Base-by-base conservation (phyloP, 2,797 vertebrate species). In the Mergus octosetaceus region DNA sequence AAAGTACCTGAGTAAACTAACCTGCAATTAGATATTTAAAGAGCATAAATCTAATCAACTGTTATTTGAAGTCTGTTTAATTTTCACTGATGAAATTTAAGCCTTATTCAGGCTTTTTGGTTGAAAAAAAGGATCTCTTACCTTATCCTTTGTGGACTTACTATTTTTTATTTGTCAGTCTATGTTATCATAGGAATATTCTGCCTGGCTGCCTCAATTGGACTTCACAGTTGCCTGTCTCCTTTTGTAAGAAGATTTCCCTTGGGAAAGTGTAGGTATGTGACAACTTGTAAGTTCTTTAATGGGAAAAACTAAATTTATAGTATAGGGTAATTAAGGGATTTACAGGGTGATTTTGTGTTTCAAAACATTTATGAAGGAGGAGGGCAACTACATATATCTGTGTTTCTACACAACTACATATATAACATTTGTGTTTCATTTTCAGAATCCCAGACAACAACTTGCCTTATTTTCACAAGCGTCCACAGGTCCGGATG, bases 141-240 rank as follows among this genome's bases (percentile, higher is more conserved):
- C 34, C 5, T 87, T 82, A n/a, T 25, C 34, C 32, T 69, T 8
- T 47, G 58, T 65, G 56, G 20, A 66, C 90, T 96, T 66, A 87
- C 8, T 79, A 4, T 43, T 61, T 57, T 57, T 66, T 61, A 78
- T 90, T 56, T 79, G 22, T 22, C 90, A 99, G 99, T 99, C 73
- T 99, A 99, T 14, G 98, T 98, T 96, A 98, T 99, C 94, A 99
- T 99, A 16, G 98, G 96, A n/a, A 98, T 99, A 96, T 99, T 99
- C 98, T 99, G 99, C 83, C 80, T 99, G 98, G 98, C 99, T 27
- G 99, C 99, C 10, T 99, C 99, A 7, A 98, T 99, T 4, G 99
- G 99, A 38, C 98, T 99, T 58, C 99, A 99, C 97, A 99, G 99
- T 97, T 99, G 99, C 51, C 98, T 99, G 72, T 98, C 98, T 89